Base-by-base conservation (phyloP, 1,140 invertebrate species). In the Drosophila grimshawi region DNA sequence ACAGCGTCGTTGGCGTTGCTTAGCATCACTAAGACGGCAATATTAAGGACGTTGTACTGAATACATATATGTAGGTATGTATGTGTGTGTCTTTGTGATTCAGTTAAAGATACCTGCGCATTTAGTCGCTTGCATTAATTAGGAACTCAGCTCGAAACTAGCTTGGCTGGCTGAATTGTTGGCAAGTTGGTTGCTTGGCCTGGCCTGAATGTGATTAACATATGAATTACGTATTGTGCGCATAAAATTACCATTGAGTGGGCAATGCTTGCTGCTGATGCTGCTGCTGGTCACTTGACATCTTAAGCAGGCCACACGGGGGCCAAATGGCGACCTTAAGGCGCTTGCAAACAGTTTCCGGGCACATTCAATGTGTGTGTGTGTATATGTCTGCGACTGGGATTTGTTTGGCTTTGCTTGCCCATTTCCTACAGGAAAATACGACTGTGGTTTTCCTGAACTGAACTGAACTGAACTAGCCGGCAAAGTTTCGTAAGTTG, bases 171-270 rank as follows among this genome's bases (percentile, higher is more conserved):
- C 57, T 59, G 33, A 6, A 43, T 48, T 7, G 37, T 46, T 32
- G 33, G 48, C 10, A 6, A 39, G 3, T 29, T 62, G 43, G 32
- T 6, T 45, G 8, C 39, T 8, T 51, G 53, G 60, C 53, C 62
- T 53, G 65, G 30, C 53, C 19, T 45, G 45, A 53, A 75, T 89
- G 77, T 64, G 85, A 89, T 89, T 89, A 89, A 89, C 85, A 89
- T 89, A 89, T 89, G 85, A 89, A 89, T 89, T 83, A 79, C 85
- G 65, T 70, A 89, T 85, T 89, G 85, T 89, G 65, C 59, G 85
- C 85, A 89, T 89, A 89, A 89, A 89, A 89, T 89, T 85, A 75
- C 57, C 85, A 88, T 88, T 85, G 85, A 80, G 78, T 62, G 48
- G 32, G 29, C 55, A 45, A 43, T n/a, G 6, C n/a, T 43, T 43